Base-by-base conservation (phyloP, 2,797 vertebrate genomes). In the Danio kyathit region DNA sequence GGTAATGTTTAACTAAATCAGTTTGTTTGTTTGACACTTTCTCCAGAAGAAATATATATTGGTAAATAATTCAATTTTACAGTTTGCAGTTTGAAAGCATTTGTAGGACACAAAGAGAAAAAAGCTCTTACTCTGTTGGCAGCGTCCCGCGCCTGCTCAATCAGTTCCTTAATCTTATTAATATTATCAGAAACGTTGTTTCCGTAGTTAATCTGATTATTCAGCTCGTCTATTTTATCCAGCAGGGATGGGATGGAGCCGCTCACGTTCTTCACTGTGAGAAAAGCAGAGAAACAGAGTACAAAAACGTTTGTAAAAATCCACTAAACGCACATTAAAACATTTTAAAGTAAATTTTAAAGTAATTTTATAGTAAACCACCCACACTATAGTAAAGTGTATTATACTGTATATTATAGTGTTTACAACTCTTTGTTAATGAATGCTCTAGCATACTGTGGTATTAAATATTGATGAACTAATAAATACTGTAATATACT, bases 101-200 rank as follows among this genome's bases (percentile, higher is more conserved):
- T 6, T 6, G 4, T 43, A 40, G 7, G 41, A 46, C 12, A 19
- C 19, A 8, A 7, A 52, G 13, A 13, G 1, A 40, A 43, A 73
- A 6, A 60, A 9, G 12, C 12, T 3, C 93, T 84, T 79, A 99
- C 98, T 96, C 94, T 96, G 87, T 97, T 97, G 2, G 98, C 98
- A 52, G 97, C 96, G 19, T 98, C 96, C 51, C 98, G 94, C 4
- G 98, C 97, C 76, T 96, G 94, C 84, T 96, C 95, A 64, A 99
- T 99, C 59, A 99, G 94, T 51, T 97, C 96, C 87, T 98, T 95
- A 81, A 99, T 95, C 72, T 94, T 96, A 85, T 95, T 94, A 80
- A 99, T 93, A 1, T 96, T 97, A 49, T 96, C 95, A 8, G 97
- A 95, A 80, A 99, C 94, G 86, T 97, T 99, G 88, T 80, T 93